These are phyloP conservation scores for Pachliopta kotzebuea DNA, from an alignment of 2,888 invertebrate genomes.

Conservation along the genomic window DNA sequence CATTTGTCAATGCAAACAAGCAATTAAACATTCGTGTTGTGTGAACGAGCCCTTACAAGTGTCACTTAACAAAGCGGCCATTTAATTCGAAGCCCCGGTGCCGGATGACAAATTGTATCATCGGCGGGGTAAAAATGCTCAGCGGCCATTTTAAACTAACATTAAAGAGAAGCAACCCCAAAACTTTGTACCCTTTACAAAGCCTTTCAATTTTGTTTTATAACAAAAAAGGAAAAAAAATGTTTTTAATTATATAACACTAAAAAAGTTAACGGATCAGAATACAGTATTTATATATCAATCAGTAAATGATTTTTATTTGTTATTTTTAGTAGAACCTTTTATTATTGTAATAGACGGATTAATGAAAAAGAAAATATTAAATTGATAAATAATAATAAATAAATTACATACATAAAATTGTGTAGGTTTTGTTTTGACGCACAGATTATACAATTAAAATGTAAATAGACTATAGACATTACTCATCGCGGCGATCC, in stretches of 20 bases:
- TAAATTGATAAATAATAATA: no score
- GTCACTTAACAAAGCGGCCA: conserved; percentile 57
- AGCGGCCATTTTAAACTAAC: conserved; percentile 23
- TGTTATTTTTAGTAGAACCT: no score
- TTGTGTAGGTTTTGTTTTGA: background rate
- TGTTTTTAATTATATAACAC: no score
- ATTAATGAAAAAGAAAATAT: no score
- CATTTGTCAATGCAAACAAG: conserved; percentile 71
- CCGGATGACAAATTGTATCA: conserved; percentile 58
- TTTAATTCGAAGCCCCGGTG: conserved; percentile 55
- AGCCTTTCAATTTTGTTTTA: no score
- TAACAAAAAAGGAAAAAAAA: no score
- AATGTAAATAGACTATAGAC: conserved; percentile 24
- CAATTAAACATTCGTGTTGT: conserved; percentile 54
- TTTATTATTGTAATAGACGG: no score
- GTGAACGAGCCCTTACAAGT: conserved; percentile 61
- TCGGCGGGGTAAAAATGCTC: conserved; percentile 36
- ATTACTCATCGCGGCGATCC: conserved; percentile 12
- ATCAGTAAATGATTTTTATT: no score
- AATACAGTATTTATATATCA: no score
- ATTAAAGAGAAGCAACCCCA: background rate
- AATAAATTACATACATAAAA: background rate
- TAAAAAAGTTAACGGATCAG: no score
- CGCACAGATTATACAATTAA: conserved; percentile 1
- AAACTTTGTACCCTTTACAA: conserved; percentile 1